These are phyloP conservation scores for Thunnus maccoyii DNA, from an alignment of 2,113 vertebrate genomes.

Conservation along the genomic window DNA sequence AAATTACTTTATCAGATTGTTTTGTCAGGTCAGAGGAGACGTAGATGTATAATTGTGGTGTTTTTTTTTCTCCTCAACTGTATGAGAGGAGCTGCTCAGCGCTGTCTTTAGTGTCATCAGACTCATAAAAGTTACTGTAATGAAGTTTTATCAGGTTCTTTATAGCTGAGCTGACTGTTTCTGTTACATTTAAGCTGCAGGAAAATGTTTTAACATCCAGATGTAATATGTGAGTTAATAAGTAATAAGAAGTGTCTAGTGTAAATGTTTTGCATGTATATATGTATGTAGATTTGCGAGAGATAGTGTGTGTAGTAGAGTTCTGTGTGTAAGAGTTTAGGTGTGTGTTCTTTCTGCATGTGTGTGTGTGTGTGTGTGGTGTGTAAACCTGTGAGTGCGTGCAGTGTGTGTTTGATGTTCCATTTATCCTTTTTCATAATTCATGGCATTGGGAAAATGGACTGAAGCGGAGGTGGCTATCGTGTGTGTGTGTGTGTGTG, in stretches of 20 bases:
- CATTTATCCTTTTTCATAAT: conserved; percentile 80
- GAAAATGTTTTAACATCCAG: conserved; percentile 3
- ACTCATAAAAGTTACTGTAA: neutral
- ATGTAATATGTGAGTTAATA: conserved; percentile 13
- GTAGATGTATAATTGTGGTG: too few relatives aligned
- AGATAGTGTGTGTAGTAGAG: conserved; percentile 6
- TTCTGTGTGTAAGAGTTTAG: conserved; percentile 6
- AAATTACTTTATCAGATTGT: too few relatives aligned
- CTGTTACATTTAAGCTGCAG: neutral
- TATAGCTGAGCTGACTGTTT: neutral
- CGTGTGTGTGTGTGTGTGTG: conserved; percentile 42
- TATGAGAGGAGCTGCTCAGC: neutral
- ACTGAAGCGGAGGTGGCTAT: conserved; percentile 57
- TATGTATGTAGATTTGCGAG: conserved; percentile 13
- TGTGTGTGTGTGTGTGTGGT: conserved; percentile 35
- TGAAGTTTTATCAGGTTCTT: conserved; percentile 30
- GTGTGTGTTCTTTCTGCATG: conserved; percentile 25
- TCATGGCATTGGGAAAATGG: conserved; percentile 75
- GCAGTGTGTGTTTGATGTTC: conserved; percentile 74
- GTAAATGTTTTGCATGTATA: conserved; percentile 9
- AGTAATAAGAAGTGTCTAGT: conserved; percentile 17
- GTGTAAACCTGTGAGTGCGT: conserved; percentile 35
- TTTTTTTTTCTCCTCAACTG: neutral
- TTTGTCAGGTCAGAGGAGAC: neutral
- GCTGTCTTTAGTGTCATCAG: conserved; percentile 25